Evolutionary conservation across 2,888 invertebrate species (phyloP), one percentile per base, ranked within the genome.

Genomic region (Melanargia galathea): DNA sequence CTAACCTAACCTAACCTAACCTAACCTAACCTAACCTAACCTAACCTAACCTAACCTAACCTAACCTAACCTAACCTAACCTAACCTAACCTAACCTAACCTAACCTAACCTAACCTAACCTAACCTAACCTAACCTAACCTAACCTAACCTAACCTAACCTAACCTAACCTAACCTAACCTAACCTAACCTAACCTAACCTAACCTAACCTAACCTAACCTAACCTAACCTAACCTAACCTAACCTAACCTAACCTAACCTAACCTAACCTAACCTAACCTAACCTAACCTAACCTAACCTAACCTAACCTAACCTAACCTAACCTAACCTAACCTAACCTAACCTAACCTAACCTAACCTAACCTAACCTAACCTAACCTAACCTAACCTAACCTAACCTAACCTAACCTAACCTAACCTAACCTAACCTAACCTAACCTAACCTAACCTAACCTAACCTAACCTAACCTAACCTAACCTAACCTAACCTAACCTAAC

Each of bases 1-100:
- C 68, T 60, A 63, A 67, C 67, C 67, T 62, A 65, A 65, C 67
- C 65, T 63, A 65, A 64, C 67, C 67, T 62, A 58, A 67, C 67
- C 67, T 65, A 65, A 69, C 68, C 69, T 66, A 66, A 69, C 68
- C 66, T 64, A 68, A 68, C 68, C 68, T 64, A 68, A 68, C 65
- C 66, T 66, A 67, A 67, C 67, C 67, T 65, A 67, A 63, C 65
- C 61, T 61, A 60, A 61, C 63, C 63, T 59, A 54, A 58, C 57
- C 68, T 66, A 63, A 63, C 64, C 68, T 65, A 65, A 66, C 63
- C 62, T 62, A 64, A 65, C 64, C 66, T 48, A 64, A 66, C 62
- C 62, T 62, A 64, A 65, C 67, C 65, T 64, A 67, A 64, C 61
- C 60, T 61, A 62, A 63, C 62, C 67, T 64, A 63, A 68, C 66